Conservation (phyloP, 2,797 vertebrate genomes). For the Enteromius afrohamiltoni region DNA sequence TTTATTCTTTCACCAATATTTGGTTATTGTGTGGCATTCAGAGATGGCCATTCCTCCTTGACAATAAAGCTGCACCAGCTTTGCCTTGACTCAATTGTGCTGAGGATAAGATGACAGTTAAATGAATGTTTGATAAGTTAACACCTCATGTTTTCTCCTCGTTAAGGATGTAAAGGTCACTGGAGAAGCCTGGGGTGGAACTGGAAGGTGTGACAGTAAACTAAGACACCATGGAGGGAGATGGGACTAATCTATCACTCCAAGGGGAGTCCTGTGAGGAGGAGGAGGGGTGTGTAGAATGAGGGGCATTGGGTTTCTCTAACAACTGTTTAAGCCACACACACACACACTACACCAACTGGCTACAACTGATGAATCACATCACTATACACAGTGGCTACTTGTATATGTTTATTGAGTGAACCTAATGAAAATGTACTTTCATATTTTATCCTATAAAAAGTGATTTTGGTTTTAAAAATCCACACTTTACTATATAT, state of each 20-base stretch:
- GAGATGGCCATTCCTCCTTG: background rate
- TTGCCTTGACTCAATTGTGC: background rate
- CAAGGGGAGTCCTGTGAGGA: background rate
- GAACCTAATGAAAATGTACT: background rate
- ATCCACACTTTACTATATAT: background rate
- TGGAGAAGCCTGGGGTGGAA: conserved; percentile 13
- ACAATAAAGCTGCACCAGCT: background rate
- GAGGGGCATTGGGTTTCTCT: conserved; percentile 42
- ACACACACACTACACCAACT: conserved; percentile 1
- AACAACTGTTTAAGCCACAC: conserved; percentile 55
- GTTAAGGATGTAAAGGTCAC: conserved; percentile 52
- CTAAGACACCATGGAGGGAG: background rate
- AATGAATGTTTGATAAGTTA: conserved; percentile 50
- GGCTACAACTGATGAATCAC: background rate
- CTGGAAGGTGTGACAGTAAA: background rate
- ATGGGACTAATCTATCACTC: conserved; percentile 28
- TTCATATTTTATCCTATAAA: background rate
- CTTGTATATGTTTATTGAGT: background rate
- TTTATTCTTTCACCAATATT: background rate
- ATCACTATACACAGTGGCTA: background rate
- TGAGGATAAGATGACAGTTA: conserved; percentile 25
- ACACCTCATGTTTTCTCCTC: conserved; percentile 46
- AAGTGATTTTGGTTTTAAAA: background rate
- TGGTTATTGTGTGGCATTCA: background rate
- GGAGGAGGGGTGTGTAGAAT: background rate